phyloP scores from a whole-genome alignment of 2,888 invertebrate genomes.

The Cancer borealis region DNA sequence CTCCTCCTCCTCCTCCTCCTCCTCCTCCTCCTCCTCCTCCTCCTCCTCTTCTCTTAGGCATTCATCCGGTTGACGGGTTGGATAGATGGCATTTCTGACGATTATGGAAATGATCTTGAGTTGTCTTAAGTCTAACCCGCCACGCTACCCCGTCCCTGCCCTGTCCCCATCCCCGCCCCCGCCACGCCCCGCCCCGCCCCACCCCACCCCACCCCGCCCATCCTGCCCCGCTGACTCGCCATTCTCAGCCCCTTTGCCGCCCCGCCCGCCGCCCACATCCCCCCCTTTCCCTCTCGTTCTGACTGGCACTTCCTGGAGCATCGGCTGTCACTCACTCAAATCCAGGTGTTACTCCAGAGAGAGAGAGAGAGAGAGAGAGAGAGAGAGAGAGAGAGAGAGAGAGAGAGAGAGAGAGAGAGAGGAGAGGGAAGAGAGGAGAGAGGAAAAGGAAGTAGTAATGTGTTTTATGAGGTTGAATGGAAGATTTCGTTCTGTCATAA shows the following conservation, averaged over 20 bases:
- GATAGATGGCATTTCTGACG: constrained; percentile 28
- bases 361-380: background rate
- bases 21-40: background rate
- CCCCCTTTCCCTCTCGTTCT: background rate
- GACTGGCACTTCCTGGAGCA: constrained; percentile 22
- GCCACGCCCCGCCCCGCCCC: background rate
- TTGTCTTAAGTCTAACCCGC: background rate
- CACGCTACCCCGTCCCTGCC: background rate
- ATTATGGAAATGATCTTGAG: constrained; percentile 45
- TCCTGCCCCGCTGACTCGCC: background rate
- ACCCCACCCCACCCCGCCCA: background rate
- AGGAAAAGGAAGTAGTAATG: constrained; percentile 54
- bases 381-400: background rate
- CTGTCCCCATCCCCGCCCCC: no score
- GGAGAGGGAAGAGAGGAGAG: background rate
- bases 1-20: constrained; percentile 18
- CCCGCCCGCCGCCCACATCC: background rate
- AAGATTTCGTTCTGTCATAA: constrained; percentile 44
- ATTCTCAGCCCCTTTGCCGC: background rate
- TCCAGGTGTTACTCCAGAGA: background rate
- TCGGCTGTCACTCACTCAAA: constrained; percentile 1
- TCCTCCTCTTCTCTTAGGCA: background rate
- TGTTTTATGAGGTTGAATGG: constrained; percentile 44
- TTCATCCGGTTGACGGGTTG: background rate
- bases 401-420: background rate